Conservation (phyloP, 2,888 invertebrate species). For the Mythimna loreyi region DNA sequence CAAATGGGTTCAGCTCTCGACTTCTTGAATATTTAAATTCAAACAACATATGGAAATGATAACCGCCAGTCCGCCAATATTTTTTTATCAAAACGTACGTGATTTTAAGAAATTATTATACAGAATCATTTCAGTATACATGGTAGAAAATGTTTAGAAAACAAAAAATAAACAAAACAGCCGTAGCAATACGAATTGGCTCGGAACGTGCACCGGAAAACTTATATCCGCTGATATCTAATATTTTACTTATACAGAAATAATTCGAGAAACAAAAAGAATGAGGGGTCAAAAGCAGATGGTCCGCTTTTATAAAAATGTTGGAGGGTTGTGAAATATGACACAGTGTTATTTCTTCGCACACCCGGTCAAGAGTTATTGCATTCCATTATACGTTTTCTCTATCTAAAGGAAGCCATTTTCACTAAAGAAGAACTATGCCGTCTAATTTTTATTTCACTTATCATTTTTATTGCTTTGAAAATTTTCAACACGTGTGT, state of each 20-base stretch:
- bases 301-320: constrained; percentile 91
- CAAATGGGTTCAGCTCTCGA: background rate
- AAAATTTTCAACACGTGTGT: constrained; percentile 42
- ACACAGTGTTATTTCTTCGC: constrained; percentile 91
- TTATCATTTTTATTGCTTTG: constrained; percentile 80
- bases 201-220: constrained; percentile 75
- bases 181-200: constrained; percentile 69
- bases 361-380: constrained; percentile 91
- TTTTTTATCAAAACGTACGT: background rate
- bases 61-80: background rate
- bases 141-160: constrained; percentile 27
- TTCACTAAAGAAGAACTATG: constrained; percentile 89
- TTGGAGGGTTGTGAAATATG: constrained; percentile 91
- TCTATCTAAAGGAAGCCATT: constrained; percentile 91
- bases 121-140: background rate
- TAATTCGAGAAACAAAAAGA: constrained; percentile 90
- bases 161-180: constrained; percentile 60
- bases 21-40: background rate
- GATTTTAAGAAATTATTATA: background rate
- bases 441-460: constrained; percentile 87
- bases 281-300: constrained; percentile 91
- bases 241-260: constrained; percentile 87
- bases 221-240: constrained; percentile 76
- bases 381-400: constrained; percentile 91
- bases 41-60: background rate